These are phyloP conservation scores for Lepilemur ruficaudatus DNA, from an alignment of 2,797 vertebrate species.

Conservation along the genomic window DNA sequence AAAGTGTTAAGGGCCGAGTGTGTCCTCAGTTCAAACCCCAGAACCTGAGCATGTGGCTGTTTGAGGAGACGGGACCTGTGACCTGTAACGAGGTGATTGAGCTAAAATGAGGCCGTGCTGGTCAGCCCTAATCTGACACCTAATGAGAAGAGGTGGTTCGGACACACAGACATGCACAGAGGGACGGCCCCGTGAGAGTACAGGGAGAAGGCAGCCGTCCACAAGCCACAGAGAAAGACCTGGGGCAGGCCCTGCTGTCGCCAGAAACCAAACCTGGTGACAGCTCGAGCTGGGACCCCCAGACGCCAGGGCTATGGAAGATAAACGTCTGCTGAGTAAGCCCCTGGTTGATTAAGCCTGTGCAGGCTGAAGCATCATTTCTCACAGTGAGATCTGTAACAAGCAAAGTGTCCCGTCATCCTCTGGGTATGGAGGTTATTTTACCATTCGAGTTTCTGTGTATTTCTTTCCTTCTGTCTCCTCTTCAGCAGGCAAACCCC, in stretches of 20 bases:
- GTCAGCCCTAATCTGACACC: no score
- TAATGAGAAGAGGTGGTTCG: neutral
- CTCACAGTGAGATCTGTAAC: rapidly evolving
- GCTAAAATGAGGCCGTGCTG: rapidly evolving
- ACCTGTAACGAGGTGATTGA: neutral
- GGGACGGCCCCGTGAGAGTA: rapidly evolving
- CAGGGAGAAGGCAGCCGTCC: rapidly evolving
- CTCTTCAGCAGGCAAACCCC: neutral
- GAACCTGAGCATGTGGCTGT: no score
- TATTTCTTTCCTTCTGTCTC: no score
- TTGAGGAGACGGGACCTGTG: neutral
- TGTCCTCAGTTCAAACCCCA: neutral
- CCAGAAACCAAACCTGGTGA: neutral
- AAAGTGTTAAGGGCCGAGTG: neutral
- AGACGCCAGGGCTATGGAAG: neutral
- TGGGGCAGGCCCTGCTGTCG: rapidly evolving
- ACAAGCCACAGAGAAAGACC: neutral
- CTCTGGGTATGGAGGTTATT: rapidly evolving
- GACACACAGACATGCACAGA: no score
- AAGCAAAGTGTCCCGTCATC: rapidly evolving
- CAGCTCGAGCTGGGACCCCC: rapidly evolving
- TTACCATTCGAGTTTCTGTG: neutral
- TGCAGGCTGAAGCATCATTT: neutral
- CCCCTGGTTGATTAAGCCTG: rapidly evolving
- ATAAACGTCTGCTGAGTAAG: rapidly evolving